Evolutionary conservation across 2,113 vertebrate genomes (phyloP).

Genomic region (Terrapene triunguis): DNA sequence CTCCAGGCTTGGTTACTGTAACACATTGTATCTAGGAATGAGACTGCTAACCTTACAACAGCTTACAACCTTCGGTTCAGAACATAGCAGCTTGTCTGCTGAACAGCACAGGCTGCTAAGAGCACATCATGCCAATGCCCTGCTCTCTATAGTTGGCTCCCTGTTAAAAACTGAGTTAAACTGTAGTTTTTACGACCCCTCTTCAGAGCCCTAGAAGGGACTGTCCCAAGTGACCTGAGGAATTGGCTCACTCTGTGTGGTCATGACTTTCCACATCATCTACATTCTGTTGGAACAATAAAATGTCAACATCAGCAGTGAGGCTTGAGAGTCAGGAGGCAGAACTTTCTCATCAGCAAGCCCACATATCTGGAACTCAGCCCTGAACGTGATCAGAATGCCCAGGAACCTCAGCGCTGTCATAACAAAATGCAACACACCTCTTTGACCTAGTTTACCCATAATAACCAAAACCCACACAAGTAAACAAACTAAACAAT

Average conservation of each 20-base stretch:
- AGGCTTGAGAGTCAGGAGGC: neutral
- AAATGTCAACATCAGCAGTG: fast-evolving
- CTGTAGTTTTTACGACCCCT: neutral
- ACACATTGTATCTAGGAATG: slow-evolving; percentile 28
- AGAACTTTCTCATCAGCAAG: neutral
- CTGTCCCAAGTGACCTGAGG: neutral
- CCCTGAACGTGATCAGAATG: neutral
- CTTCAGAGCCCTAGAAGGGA: neutral
- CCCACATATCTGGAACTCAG: neutral
- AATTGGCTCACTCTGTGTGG: neutral
- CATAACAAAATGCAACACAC: neutral
- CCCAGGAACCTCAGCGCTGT: fast-evolving
- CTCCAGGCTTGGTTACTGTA: slow-evolving; percentile 5
- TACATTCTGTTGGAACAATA: neutral
- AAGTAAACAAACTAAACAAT: neutral
- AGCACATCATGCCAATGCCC: neutral
- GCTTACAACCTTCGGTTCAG: neutral
- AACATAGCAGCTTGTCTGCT: neutral
- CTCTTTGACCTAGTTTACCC: neutral
- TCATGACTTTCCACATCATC: neutral
- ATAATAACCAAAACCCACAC: neutral
- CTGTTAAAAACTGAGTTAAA: neutral
- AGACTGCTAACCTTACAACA: slow-evolving; percentile 22
- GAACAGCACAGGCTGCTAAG: neutral
- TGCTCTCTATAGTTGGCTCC: neutral